Evolutionary conservation across 2,797 vertebrate species (phyloP).

Genomic region (Tragelaphus oryx): DNA sequence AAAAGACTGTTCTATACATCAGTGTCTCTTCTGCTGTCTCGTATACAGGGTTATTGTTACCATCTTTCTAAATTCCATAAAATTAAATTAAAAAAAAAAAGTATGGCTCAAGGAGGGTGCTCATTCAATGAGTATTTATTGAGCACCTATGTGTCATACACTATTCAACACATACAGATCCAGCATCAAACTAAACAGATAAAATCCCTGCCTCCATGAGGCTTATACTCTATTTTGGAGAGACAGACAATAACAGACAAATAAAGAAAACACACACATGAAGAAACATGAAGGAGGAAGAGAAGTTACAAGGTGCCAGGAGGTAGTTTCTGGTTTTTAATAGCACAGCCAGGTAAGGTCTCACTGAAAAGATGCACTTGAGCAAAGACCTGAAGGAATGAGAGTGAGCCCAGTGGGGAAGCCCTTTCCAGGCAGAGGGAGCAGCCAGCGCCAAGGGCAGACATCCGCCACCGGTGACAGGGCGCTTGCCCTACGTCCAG

Average conservation of each 20-base stretch:
- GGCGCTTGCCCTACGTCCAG: neutral
- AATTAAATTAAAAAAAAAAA: neutral
- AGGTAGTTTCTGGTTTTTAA: neutral
- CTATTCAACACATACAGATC: neutral
- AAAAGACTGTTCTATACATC: no score
- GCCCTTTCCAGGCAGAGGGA: neutral
- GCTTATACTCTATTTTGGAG: neutral
- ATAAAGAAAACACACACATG: neutral
- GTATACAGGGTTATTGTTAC: no score
- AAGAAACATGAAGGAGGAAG: neutral
- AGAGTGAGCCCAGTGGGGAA: neutral
- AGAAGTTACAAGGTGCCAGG: neutral
- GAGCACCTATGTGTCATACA: neutral
- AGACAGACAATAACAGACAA: neutral
- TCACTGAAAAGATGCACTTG: neutral
- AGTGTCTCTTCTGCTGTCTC: no score
- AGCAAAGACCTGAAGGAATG: neutral
- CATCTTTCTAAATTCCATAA: no score
- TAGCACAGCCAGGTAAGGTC: neutral
- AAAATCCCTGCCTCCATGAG: neutral
- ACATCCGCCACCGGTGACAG: neutral
- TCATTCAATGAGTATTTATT: neutral
- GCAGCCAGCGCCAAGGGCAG: neutral
- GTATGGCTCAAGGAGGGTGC: neutral
- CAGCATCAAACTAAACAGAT: neutral